Conservation (phyloP, 2,113 vertebrate genomes). For the Nansenia antarctica region DNA sequence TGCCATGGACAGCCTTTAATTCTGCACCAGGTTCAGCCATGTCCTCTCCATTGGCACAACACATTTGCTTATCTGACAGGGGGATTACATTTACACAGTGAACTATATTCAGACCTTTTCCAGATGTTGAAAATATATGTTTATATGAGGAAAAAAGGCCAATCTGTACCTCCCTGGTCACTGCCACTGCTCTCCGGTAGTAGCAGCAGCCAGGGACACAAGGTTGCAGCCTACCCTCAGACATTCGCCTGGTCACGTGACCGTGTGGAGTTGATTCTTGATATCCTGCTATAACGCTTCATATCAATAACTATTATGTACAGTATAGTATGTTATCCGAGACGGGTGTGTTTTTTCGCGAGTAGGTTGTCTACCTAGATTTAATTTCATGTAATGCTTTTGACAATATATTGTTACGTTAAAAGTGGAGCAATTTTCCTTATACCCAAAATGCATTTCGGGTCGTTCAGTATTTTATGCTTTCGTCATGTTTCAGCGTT, state of each 20-base stretch:
- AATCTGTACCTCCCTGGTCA: constrained; percentile 35
- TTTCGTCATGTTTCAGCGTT: no score
- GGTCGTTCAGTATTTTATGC: no score
- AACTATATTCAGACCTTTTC: not conserved
- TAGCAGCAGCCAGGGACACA: no score
- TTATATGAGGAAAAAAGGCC: constrained; percentile 42
- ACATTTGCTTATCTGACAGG: constrained; percentile 26
- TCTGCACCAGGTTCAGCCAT: constrained; percentile 42
- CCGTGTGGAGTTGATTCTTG: no score
- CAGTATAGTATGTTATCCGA: no score
- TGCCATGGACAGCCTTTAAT: constrained; percentile 56
- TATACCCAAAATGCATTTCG: constrained; percentile 47
- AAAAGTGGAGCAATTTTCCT: constrained; percentile 1
- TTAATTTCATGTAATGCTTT: not conserved
- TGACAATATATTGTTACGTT: not conserved
- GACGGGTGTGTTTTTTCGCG: no score
- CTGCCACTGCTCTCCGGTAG: constrained; percentile 32
- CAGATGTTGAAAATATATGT: constrained; percentile 31
- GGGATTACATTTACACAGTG: constrained; percentile 38
- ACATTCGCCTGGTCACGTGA: constrained; percentile 65
- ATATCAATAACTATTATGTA: not conserved
- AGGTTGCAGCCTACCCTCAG: constrained; percentile 66
- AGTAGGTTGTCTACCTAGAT: no score
- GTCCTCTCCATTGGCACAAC: constrained; percentile 28
- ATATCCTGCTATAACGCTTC: constrained; percentile 50